These are phyloP conservation scores for Scalopus aquaticus DNA, from an alignment of 2,113 vertebrate genomes.

Conservation along the genomic window DNA sequence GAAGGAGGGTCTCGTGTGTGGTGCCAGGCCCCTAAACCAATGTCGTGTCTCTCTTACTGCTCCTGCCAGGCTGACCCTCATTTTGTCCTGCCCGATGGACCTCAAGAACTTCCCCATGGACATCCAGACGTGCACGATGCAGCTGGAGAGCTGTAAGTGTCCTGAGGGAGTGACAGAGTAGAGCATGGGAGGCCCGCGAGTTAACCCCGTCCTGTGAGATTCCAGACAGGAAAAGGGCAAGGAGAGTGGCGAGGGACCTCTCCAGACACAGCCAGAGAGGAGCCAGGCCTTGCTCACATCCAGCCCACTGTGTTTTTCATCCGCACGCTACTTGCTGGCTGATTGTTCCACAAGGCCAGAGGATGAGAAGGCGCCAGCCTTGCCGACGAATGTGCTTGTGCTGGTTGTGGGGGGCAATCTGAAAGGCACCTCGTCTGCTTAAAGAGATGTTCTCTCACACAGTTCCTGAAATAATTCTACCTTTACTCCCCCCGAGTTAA, in stretches of 20 bases:
- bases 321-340: not conserved
- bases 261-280: not conserved
- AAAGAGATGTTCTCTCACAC: not conserved
- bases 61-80: constrained; percentile 91
- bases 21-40: not conserved
- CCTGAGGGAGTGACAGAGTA: not conserved
- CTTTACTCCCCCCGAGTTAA: constrained; percentile 10
- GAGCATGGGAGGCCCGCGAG: not conserved
- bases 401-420: not conserved
- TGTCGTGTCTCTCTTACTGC: constrained; percentile 67
- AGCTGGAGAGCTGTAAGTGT: constrained; percentile 97
- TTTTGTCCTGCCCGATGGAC: constrained; percentile 96
- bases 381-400: not conserved
- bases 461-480: not conserved
- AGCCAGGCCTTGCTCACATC: not conserved
- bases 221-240: not conserved
- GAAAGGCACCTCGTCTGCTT: not conserved
- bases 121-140: constrained; percentile 96
- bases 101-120: constrained; percentile 99
- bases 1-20: not conserved
- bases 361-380: not conserved
- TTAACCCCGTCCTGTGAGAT: not conserved
- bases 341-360: not conserved
- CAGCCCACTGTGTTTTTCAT: not conserved
- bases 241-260: not conserved